Base-by-base conservation (phyloP, 2,797 vertebrate genomes). In the Semotilus atromaculatus region DNA sequence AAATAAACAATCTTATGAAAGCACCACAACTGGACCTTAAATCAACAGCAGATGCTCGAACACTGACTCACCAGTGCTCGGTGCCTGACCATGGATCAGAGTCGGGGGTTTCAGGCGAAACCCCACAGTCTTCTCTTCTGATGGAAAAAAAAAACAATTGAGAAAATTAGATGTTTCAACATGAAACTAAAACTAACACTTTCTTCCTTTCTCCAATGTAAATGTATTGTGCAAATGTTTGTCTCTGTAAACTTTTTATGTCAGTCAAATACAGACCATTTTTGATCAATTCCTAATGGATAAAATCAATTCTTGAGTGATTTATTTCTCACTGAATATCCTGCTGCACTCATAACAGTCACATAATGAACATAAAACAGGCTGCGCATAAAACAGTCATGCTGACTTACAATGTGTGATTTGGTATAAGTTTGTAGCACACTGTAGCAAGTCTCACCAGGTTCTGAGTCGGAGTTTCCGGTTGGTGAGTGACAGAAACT, bases 71-170 rank as follows among this genome's bases (percentile, higher is more conserved):
- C 96, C 96, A 91, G 96, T 93, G 36, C 96, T 96, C 18, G 96
- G 96, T 1, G 96, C 96, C 89, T 97, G 96, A 53, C 96, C 96
- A 11, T 97, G 96, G 89, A 97, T 97, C 74, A 97, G 92, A 0
- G 94, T 97, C 0, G 96, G 96, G 0, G 96, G 96, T 89, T 96
- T 97, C 90, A 97, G 90, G 51, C 96, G 93, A 93, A 97, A 97
- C 34, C 95, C 95, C 36, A 94, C 94, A 84, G 93, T 94, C 90
- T 96, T 97, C 60, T 97, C 96, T 89, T 97, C 96, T 97, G 82
- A 7, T 90, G 90, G 0, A 89, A 6, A 88, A 72, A 0, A 90
- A 7, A 87, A 19, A 34, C 73, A 85, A 11, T 16, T 16, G 13
- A 31, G 18, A 80, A 21, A 74, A 76, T 51, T 1, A 73, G 16